Evolutionary conservation across 2,888 invertebrate species (phyloP).

Genomic region (Campopleginae sp.): DNA sequence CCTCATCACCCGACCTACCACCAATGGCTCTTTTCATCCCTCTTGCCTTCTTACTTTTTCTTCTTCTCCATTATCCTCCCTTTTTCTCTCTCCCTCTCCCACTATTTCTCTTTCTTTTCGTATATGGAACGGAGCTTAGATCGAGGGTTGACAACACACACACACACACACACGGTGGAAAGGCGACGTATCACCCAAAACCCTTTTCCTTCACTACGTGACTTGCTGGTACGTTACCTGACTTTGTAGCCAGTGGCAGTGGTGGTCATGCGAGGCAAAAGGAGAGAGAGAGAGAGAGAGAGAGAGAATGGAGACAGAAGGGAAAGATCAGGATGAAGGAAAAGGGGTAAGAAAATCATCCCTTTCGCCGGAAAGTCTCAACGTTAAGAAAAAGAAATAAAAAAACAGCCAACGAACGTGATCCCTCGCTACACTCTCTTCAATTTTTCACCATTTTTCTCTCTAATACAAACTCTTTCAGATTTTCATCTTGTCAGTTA

Average conservation of each 20-base stretch:
- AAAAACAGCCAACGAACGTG: neutral
- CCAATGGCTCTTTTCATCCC: conserved; percentile 62
- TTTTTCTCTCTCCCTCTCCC: neutral
- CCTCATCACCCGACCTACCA: conserved; percentile 52
- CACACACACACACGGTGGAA: conserved; percentile 75
- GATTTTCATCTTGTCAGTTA: conserved; percentile 9
- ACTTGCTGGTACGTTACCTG: conserved; percentile 81
- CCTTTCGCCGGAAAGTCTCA: conserved; percentile 36
- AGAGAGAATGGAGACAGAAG: conserved; percentile 49
- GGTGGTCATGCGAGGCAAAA: conserved; percentile 64
- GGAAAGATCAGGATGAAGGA: conserved; percentile 27
- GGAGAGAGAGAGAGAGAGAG: conserved; percentile 20
- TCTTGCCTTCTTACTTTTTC: conserved; percentile 64
- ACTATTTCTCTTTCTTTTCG: conserved; percentile 13
- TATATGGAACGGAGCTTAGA: conserved; percentile 30
- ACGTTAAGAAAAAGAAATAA: neutral
- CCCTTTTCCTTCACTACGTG: conserved; percentile 80
- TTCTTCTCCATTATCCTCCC: conserved; percentile 30
- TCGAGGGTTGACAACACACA: conserved; percentile 74
- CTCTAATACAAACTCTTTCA: neutral
- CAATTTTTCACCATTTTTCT: conserved; percentile 1
- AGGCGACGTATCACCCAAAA: conserved; percentile 80
- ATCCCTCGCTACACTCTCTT: neutral
- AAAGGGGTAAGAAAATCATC: conserved; percentile 38
- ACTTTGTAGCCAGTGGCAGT: conserved; percentile 44